Conservation (phyloP, 2,888 invertebrate genomes). For the Carcina quercana region DNA sequence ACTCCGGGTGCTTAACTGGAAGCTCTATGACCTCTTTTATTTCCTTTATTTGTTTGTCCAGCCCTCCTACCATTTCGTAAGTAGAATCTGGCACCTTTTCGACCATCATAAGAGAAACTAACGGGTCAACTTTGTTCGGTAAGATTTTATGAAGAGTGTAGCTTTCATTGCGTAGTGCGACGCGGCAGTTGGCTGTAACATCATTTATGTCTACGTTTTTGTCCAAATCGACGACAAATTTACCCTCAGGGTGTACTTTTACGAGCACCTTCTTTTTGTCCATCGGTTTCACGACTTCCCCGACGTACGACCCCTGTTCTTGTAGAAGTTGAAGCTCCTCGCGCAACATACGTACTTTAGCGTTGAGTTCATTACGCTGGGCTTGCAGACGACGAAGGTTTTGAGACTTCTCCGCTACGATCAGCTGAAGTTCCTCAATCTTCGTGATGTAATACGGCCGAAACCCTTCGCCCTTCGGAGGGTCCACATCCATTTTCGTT, state of each 20-base stretch:
- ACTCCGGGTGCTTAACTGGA: conserved; percentile 99
- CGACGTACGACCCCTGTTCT: conserved; percentile 99
- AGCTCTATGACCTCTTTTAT: conserved; percentile 99
- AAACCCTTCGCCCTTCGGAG: conserved; percentile 88
- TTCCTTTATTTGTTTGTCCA: conserved; percentile 99
- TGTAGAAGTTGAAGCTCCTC: conserved; percentile 97
- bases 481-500: conserved; percentile 83
- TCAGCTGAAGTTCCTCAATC: conserved; percentile 96
- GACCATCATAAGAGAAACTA: conserved; percentile 99
- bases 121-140: conserved; percentile 98
- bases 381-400: conserved; percentile 97
- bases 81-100: conserved; percentile 99
- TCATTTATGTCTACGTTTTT: conserved; percentile 99
- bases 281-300: conserved; percentile 99
- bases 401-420: conserved; percentile 98
- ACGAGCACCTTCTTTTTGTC: conserved; percentile 99
- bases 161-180: conserved; percentile 98
- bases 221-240: conserved; percentile 99
- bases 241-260: conserved; percentile 99
- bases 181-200: conserved; percentile 97
- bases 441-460: conserved; percentile 98
- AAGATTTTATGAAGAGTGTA: conserved; percentile 99
- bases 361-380: conserved; percentile 98
- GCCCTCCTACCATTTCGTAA: conserved; percentile 99
- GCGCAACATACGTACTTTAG: conserved; percentile 98